A percentile compares a stretch with the other conserved stretches of the same genome.
Evolutionary conservation across 2,888 invertebrate species (phyloP).

Genomic region (Choreutis nemorana): DNA sequence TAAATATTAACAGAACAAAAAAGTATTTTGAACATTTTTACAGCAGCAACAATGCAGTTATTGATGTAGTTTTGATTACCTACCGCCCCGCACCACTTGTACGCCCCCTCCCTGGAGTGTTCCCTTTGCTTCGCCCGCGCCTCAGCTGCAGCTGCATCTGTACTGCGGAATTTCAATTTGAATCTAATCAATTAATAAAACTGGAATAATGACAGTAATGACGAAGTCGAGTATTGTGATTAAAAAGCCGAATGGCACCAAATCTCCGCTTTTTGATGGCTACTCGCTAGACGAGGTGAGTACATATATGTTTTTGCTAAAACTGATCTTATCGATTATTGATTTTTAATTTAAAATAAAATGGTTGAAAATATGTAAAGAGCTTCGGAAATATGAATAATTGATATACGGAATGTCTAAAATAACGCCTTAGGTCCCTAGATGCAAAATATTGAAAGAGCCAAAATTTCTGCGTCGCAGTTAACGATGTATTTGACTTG

Average conservation of each 20-base stretch:
- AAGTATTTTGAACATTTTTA: constrained; percentile 1
- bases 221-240: constrained; percentile 74
- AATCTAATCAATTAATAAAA: constrained; percentile 3
- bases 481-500: too few species aligned
- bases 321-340: constrained; percentile 11
- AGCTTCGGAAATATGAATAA: too few species aligned
- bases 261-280: constrained; percentile 69
- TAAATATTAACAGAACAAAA: neutral
- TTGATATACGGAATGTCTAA: too few species aligned
- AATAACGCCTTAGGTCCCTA: too few species aligned
- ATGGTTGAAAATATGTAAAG: constrained; percentile 6
- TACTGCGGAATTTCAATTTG: constrained; percentile 7
- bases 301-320: constrained; percentile 8
- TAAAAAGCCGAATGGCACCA: constrained; percentile 74
- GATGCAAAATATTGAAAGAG: too few species aligned
- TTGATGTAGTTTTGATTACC: constrained; percentile 6
- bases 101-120: too few species aligned
- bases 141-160: neutral
- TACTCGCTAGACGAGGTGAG: constrained; percentile 32
- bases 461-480: too few species aligned
- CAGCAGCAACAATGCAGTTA: constrained; percentile 8
- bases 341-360: constrained; percentile 10
- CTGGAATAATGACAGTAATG: constrained; percentile 76
- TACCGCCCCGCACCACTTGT: neutral
- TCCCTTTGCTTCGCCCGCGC: too few species aligned